Conservation (phyloP, 2,888 invertebrate species). For the Elegia similella region DNA sequence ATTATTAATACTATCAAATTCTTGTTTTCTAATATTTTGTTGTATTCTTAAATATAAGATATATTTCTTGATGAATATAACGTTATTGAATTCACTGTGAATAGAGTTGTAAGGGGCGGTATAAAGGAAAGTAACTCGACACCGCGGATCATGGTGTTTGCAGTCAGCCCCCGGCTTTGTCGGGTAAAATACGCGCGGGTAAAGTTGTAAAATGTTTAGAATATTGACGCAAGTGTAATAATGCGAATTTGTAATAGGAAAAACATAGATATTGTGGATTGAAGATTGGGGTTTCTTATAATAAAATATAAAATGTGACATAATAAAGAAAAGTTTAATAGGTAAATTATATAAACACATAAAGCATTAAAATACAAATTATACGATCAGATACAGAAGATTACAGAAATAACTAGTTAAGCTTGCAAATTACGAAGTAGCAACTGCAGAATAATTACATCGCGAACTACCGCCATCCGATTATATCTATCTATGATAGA, state of each 20-base stretch:
- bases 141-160: conserved; percentile 24
- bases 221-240: conserved; percentile 18
- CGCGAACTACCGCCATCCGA: background rate
- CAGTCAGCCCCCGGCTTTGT: conserved; percentile 19
- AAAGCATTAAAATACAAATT: too few relatives aligned
- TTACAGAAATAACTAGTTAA: background rate
- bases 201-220: conserved; percentile 24
- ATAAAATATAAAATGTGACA: too few relatives aligned
- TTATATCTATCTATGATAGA: background rate
- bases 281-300: too few relatives aligned
- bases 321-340: too few relatives aligned
- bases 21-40: too few relatives aligned
- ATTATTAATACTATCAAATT: too few relatives aligned
- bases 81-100: background rate
- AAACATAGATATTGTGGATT: too few relatives aligned
- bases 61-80: too few relatives aligned
- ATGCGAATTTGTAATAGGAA: background rate
- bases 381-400: too few relatives aligned
- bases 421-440: too few relatives aligned
- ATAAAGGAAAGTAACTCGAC: conserved; percentile 16
- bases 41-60: too few relatives aligned
- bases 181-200: conserved; percentile 18
- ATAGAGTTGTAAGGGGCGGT: background rate
- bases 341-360: too few relatives aligned
- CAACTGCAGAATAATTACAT: background rate